Evolutionary conservation across 2,888 invertebrate genomes (phyloP).

Genomic region (Heliconius aoede): DNA sequence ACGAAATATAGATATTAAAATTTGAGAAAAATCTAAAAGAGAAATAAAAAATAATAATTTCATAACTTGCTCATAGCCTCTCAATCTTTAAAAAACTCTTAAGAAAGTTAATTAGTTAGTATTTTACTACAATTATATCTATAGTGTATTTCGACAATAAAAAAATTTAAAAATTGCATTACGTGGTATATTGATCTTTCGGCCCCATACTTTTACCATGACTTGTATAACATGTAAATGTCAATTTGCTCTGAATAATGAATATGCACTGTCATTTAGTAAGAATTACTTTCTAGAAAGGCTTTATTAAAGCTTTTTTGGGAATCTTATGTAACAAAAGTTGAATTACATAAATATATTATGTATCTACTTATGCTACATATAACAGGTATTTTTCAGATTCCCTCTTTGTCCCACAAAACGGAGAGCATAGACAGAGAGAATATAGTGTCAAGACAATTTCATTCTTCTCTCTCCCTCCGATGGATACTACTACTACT

Average conservation of each 20-base stretch:
- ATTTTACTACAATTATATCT: not conserved
- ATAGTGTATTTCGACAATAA: not conserved
- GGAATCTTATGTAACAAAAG: not conserved
- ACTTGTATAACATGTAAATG: conserved; percentile 9
- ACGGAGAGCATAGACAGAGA: no score
- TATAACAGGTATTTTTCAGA: no score
- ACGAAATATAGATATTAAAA: no score
- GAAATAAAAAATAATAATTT: no score
- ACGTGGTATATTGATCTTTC: conserved; percentile 1
- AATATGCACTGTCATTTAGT: conserved; percentile 16
- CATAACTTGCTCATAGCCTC: no score
- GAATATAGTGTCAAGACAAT: no score
- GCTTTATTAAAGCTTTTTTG: not conserved
- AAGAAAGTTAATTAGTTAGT: not conserved
- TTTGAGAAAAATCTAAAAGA: no score
- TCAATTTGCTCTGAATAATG: not conserved
- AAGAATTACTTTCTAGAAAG: conserved; percentile 7
- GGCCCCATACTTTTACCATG: conserved; percentile 22
- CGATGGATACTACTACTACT: no score
- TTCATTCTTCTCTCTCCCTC: no score
- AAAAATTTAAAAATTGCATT: no score
- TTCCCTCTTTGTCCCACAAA: no score
- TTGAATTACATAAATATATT: not conserved
- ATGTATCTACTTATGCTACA: not conserved
- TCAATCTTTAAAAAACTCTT: no score